Evolutionary conservation across 1,140 invertebrate genomes (phyloP), one percentile per base, ranked within the genome.

Genomic region (Papilio aristodemus): DNA sequence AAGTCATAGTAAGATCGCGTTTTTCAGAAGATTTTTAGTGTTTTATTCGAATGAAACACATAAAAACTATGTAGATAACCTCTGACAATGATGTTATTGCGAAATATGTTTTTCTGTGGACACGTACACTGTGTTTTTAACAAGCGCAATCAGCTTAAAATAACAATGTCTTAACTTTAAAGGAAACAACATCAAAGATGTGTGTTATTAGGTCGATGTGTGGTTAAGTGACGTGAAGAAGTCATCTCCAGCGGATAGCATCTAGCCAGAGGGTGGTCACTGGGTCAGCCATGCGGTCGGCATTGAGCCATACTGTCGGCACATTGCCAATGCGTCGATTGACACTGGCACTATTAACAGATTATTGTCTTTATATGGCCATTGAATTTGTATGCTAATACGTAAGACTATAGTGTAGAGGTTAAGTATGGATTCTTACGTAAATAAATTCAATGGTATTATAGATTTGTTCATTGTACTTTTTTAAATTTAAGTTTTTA

Each of bases 381-480:
- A 46, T 19, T 46, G 43, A 19, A 46, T 46, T 46, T 46, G 43
- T 46, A 46, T 46, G 43, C 17, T 46, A 19, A 46, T 46, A 41
- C 4, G 27, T 32, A 32, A 32, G 27, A 32, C 27, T 32, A 32
- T 32, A 32, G 6, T 3, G 27, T 32, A 32, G 27, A 32, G 27
- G 27, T 32, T 32, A 6, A 3, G 27, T 32, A n/a, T n/a, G n/a
- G n/a, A n/a, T n/a, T n/a, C n/a, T n/a, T n/a, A n/a, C n/a, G n/a
- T 8, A 43, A 13, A 41, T 41, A 41, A n/a, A 41, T 41, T 41
- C 13, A 41, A 41, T 14, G 13, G n/a, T n/a, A 41, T 14, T 41
- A 14, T 43, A 43, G 41, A 43, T 14, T 8, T 13, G 41, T 14
- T 43, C n/a, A 43, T 43, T 43, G 41, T 1, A 43, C 6, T 14